Evolutionary conservation across 2,888 invertebrate species (phyloP).

Genomic region (Pristionchus arcanus): DNA sequence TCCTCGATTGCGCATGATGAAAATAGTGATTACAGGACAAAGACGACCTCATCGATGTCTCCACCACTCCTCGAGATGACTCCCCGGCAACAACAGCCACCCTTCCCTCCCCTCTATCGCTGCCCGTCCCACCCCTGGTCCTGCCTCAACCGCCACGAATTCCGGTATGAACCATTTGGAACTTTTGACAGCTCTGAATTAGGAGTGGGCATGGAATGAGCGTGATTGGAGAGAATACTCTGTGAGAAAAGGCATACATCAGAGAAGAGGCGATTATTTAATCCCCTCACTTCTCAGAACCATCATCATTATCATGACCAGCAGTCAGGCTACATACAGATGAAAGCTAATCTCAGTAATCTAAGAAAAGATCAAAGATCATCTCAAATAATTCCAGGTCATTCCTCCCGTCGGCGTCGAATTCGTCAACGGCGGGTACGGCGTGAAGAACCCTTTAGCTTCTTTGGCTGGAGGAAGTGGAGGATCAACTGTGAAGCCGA

Average conservation of each 20-base stretch:
- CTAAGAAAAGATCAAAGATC: no score
- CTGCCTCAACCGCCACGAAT: background rate
- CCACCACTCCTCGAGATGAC: background rate
- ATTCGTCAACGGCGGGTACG: slow-evolving; percentile 97
- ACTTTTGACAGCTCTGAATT: no score
- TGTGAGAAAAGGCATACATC: no score
- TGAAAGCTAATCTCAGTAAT: background rate
- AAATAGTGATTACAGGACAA: background rate
- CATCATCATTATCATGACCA: no score
- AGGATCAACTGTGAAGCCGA: background rate
- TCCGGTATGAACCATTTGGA: background rate
- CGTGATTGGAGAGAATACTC: no score
- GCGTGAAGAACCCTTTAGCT: slow-evolving; percentile 91
- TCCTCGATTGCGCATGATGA: no score
- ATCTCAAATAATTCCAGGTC: background rate
- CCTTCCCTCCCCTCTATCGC: background rate
- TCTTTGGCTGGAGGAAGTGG: slow-evolving; percentile 52
- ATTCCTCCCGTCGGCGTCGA: slow-evolving; percentile 83
- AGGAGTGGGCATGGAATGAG: no score
- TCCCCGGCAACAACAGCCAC: background rate
- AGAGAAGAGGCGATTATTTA: no score
- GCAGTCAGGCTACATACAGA: no score
- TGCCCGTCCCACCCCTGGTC: background rate
- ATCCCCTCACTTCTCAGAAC: no score
- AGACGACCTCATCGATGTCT: slow-evolving; percentile 7